Conservation (phyloP, 2,113 vertebrate genomes). For the Sciurus niger region DNA sequence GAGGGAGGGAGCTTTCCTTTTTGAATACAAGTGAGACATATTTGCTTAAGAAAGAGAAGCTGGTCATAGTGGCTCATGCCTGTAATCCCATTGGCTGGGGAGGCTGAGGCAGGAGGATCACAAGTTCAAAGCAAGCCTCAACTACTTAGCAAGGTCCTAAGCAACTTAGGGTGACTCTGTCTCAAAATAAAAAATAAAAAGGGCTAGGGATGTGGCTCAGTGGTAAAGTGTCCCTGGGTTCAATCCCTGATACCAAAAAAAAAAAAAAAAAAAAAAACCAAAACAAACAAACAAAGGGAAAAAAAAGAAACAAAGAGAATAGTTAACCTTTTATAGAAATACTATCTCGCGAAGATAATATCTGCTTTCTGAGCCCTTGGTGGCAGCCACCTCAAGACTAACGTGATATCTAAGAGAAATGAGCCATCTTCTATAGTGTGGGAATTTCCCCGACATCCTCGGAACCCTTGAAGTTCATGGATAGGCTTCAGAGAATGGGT, state of each 20-base stretch:
- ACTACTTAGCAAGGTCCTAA: too few relatives aligned
- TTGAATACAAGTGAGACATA: constrained; percentile 11
- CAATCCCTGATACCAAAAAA: too few relatives aligned
- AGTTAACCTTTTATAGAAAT: not conserved
- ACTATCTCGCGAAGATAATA: not conserved
- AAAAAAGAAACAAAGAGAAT: not conserved
- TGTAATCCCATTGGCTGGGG: too few relatives aligned
- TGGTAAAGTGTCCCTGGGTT: too few relatives aligned
- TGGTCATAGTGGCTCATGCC: too few relatives aligned
- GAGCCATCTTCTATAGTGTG: not conserved
- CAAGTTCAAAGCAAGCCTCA: too few relatives aligned
- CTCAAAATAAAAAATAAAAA: too few relatives aligned
- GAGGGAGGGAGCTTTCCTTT: not conserved
- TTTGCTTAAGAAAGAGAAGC: not conserved
- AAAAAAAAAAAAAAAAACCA: too few relatives aligned
- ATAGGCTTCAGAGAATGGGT: not conserved
- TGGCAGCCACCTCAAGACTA: not conserved
- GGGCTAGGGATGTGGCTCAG: too few relatives aligned
- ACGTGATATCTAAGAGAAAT: not conserved
- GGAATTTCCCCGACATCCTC: not conserved
- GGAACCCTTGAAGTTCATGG: not conserved
- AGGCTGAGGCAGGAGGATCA: too few relatives aligned
- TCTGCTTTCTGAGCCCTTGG: not conserved
- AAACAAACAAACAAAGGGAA: too few relatives aligned
- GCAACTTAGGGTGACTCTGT: too few relatives aligned